A percentile compares a stretch with the other conserved stretches of the same genome.
Conservation (phyloP, 2,113 vertebrate genomes). For the Paramisgurnus dabryanus region DNA sequence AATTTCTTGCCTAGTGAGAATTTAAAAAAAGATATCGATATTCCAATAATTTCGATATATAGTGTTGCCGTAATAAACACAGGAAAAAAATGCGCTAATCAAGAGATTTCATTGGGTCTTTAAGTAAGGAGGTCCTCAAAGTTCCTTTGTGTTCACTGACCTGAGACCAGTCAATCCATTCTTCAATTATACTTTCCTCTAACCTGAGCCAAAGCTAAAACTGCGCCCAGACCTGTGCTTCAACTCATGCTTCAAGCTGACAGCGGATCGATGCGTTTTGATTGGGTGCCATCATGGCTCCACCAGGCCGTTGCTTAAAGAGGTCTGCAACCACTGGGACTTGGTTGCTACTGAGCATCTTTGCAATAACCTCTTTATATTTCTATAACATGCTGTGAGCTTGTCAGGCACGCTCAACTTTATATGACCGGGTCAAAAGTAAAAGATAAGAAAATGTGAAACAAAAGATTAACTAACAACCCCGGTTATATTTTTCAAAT, state of each 20-base stretch:
- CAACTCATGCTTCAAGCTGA: constrained; percentile 40
- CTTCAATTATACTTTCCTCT: constrained; percentile 39
- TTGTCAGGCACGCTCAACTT: constrained; percentile 37
- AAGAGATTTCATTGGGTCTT: too few relatives aligned
- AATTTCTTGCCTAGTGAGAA: too few relatives aligned
- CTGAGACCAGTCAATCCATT: constrained; percentile 29
- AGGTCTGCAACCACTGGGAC: constrained; percentile 30
- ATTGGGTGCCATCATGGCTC: constrained; percentile 45
- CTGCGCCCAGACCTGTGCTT: constrained; percentile 17
- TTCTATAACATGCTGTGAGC: constrained; percentile 12
- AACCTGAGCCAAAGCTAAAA: constrained; percentile 23
- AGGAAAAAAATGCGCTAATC: too few relatives aligned
- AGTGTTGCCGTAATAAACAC: too few relatives aligned
- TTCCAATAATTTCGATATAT: too few relatives aligned
- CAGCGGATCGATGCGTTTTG: constrained; percentile 51
- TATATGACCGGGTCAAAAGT: constrained; percentile 18
- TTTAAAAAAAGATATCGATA: too few relatives aligned
- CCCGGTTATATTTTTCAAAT: constrained; percentile 22
- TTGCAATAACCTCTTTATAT: constrained; percentile 41
- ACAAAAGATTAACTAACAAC: constrained; percentile 22
- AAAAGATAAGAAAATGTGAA: constrained; percentile 22
- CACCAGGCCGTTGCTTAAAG: constrained; percentile 46
- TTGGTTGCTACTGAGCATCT: constrained; percentile 27
- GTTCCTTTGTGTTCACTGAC: constrained; percentile 6
- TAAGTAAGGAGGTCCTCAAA: background rate